Base-by-base conservation (phyloP, 2,113 vertebrate species). In the Centrocercus urophasianus region DNA sequence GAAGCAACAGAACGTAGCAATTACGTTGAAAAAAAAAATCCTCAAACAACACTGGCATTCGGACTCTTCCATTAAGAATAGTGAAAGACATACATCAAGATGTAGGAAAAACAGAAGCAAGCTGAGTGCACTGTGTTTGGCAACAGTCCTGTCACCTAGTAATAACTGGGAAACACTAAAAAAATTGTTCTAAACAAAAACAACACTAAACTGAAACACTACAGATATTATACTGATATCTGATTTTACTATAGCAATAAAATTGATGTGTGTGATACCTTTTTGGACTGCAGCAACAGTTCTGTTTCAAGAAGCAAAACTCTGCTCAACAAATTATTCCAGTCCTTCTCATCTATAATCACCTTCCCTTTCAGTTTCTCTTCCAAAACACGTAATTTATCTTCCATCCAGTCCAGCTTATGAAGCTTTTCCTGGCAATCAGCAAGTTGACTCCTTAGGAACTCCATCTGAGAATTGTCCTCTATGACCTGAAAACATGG, bases 261-360 rank as follows among this genome's bases (percentile, higher is more conserved):
- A n/a, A 28, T 1, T 13, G 10, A 91, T 66, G 11, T 67, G 57
- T 84, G 86, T 74, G 38, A 85, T 90, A 98, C 98, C 97, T 98
- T 98, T 97, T 93, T 97, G 45, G 95, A 95, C 5, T 95, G 97
- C 84, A 99, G 91, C 42, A 98, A 90, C 30, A 98, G 73, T 71
- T 98, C 98, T 60, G 99, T 99, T 98, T 99, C 99, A 93, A 99
- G 97, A 73, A 99, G 95, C 21, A 99, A 95, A 60, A 99, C 95
- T 38, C 99, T 98, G 96, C 98, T 98, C 67, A 98, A 91, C 77
- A 99, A 97, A 93, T 98, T 98, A 89, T 98, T 98, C 99, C 99
- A 99, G 64, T 97, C 97, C 64, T 97, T 98, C 56, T 98, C 98
- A 93, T 98, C 97, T 75, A 98, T 93, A 89, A 98, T 88, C 47